Conservation (phyloP, 1,140 invertebrate species). For the Brachionus rubens region DNA sequence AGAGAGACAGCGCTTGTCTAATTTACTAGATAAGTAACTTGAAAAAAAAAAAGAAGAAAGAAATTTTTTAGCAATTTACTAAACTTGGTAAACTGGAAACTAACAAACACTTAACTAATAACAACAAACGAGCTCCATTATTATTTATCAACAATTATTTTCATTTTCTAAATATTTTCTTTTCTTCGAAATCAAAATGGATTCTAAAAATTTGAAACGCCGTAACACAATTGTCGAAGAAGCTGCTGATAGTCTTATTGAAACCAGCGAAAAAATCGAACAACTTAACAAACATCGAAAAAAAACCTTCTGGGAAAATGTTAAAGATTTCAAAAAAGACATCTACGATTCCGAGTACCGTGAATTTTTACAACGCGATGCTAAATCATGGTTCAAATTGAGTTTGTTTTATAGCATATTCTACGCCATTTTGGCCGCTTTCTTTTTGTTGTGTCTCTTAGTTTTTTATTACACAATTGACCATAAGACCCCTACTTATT, state of each 20-base stretch:
- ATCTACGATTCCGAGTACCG: conserved; percentile 21
- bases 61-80: no score
- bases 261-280: conserved; percentile 14
- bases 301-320: conserved; percentile 1
- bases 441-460: not conserved
- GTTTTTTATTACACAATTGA: conserved; percentile 47
- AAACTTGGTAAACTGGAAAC: no score
- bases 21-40: no score
- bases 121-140: no score
- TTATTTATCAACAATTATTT: no score
- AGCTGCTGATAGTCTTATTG: not conserved
- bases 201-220: not conserved
- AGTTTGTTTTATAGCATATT: conserved; percentile 44
- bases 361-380: conserved; percentile 24
- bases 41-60: no score
- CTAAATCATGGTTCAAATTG: conserved; percentile 39
- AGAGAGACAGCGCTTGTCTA: no score
- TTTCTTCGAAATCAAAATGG: not conserved
- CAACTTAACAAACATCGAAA: not conserved
- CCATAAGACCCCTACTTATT: conserved; percentile 41
- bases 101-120: no score
- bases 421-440: conserved; percentile 24
- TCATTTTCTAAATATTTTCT: not conserved
- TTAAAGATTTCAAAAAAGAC: not conserved
- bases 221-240: conserved; percentile 25